Conservation (phyloP, 1,140 invertebrate species). For the Tribolium castaneum region DNA sequence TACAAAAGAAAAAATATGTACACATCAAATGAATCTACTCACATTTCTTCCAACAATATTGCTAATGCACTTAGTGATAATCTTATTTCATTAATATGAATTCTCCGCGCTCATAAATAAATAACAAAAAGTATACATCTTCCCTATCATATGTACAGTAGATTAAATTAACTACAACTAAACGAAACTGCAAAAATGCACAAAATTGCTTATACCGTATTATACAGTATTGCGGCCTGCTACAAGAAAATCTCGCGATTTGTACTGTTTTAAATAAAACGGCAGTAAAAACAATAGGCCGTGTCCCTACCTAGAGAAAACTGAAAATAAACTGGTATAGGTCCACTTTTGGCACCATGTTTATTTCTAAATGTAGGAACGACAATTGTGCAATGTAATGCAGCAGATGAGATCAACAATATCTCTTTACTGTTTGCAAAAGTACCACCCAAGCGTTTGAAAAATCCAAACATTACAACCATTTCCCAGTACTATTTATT, state of each 20-base stretch:
- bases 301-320: conserved; percentile 13
- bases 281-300: conserved; percentile 38
- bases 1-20: conserved; percentile 17
- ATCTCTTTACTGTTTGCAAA: conserved; percentile 38
- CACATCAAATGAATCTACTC: conserved; percentile 24
- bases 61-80: conserved; percentile 45
- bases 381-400: conserved; percentile 49
- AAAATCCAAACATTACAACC: conserved; percentile 19
- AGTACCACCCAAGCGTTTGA: conserved; percentile 14
- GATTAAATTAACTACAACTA: conserved; percentile 32
- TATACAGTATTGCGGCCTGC: not conserved
- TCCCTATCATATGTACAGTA: conserved; percentile 43
- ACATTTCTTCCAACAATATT: conserved; percentile 37
- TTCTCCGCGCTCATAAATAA: conserved; percentile 29
- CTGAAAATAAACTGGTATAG: conserved; percentile 24
- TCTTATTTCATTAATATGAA: conserved; percentile 21
- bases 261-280: conserved; percentile 46
- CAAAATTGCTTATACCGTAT: conserved; percentile 35
- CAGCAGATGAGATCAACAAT: conserved; percentile 48
- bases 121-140: conserved; percentile 43
- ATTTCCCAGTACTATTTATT: conserved; percentile 28
- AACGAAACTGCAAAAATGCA: conserved; percentile 44
- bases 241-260: conserved; percentile 29
- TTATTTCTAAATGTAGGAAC: conserved; percentile 44
- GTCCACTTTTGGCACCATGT: conserved; percentile 45